Conservation (phyloP, 2,113 vertebrate species). For the Pardalotus punctatus region DNA sequence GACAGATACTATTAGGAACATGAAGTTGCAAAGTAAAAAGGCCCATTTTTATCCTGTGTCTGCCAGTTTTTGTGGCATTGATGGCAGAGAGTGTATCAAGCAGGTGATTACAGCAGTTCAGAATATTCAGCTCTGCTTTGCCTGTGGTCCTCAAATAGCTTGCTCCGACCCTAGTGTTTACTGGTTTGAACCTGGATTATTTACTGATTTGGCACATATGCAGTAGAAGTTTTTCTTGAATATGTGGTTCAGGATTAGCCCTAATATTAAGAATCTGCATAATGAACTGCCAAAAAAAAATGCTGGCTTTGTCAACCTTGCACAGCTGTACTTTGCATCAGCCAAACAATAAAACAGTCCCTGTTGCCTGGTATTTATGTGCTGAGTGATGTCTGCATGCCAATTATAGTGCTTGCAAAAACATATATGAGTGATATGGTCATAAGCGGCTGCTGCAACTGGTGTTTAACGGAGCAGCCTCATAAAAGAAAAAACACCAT, state of each 20-base stretch:
- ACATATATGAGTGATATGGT: not conserved
- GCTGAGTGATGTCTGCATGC: not conserved
- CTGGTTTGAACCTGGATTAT: not conserved
- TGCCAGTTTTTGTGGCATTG: not conserved
- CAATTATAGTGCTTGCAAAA: not conserved
- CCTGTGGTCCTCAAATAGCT: not conserved
- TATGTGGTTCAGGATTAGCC: not conserved
- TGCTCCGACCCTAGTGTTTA: not conserved
- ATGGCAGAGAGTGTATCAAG: not conserved
- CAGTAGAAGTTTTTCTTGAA: not conserved
- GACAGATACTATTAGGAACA: not conserved
- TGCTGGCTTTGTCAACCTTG: not conserved
- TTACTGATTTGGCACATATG: not conserved
- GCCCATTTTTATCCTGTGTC: not conserved
- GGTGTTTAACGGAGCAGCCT: not conserved
- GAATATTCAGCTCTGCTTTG: not conserved
- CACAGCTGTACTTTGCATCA: slow-evolving; percentile 19
- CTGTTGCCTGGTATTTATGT: not conserved
- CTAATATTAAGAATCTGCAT: not conserved
- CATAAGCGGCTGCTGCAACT: not conserved
- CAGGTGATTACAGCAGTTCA: not conserved
- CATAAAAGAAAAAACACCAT: not conserved
- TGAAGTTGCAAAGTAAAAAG: not conserved
- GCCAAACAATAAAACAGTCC: not conserved
- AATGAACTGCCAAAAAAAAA: slow-evolving; percentile 31